A percentile compares a stretch with the other conserved stretches of the same genome.
Conservation (phyloP, 2,797 vertebrate genomes). For the Taeniopygia guttata region DNA sequence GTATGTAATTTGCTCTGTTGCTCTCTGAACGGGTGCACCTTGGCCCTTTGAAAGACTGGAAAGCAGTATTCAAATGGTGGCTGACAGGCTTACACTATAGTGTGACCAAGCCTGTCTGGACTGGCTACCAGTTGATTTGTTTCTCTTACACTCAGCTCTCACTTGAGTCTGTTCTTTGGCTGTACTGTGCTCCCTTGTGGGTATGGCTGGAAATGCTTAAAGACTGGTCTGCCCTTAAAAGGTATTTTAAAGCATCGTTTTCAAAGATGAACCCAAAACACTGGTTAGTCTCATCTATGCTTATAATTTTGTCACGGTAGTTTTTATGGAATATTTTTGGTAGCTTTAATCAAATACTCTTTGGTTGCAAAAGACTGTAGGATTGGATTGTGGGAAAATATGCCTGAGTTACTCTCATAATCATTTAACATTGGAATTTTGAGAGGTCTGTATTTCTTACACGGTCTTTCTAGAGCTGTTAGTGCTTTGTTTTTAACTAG, state of each 20-base stretch:
- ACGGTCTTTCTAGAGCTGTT: not conserved
- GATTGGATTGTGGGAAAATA: not conserved
- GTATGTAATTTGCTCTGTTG: not conserved
- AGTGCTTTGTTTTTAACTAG: not conserved
- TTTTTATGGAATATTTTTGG: not conserved
- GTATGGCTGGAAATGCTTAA: constrained; percentile 52
- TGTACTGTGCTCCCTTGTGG: constrained; percentile 75
- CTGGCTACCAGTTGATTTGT: constrained; percentile 31
- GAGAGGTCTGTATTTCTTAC: not conserved
- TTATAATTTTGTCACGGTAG: not conserved
- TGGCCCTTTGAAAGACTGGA: constrained; percentile 24
- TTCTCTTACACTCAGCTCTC: constrained; percentile 17
- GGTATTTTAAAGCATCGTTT: not conserved
- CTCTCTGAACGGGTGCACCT: not conserved
- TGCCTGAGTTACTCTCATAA: not conserved
- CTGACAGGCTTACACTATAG: constrained; percentile 59
- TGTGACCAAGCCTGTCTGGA: constrained; percentile 49
- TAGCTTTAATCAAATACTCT: not conserved
- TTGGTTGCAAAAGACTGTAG: not conserved
- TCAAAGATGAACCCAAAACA: not conserved
- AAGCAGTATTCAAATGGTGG: constrained; percentile 21
- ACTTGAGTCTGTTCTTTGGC: constrained; percentile 47
- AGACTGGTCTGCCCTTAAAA: not conserved
- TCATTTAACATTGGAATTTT: not conserved
- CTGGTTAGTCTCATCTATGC: not conserved